Evolutionary conservation across 2,888 invertebrate genomes (phyloP), one percentile per base, ranked within the genome.

Genomic region (Julus scandinavius): DNA sequence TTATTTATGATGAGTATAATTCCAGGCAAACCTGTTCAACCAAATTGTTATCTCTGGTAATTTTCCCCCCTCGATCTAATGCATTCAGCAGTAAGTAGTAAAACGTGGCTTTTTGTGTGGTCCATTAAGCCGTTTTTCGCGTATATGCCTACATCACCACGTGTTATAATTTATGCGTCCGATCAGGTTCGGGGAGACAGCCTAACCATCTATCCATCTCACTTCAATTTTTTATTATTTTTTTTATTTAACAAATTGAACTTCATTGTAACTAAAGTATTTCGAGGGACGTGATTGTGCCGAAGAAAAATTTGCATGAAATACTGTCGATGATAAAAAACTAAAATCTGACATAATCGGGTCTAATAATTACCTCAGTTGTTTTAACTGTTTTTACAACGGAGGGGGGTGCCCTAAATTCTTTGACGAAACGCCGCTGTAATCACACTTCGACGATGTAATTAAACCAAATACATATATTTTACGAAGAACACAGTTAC

Each of bases 71-170:
- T 20, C 63, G 20, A 63, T 63, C 72, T 45, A 45, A n/a, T 29
- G 29, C 29, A 29, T 29, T 0, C 29, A 29, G 29, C 29, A 72
- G 29, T 72, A 72, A 72, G 72, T 72, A 72, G 72, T n/a, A 72
- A 72, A 72, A 29, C 72, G 72, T 72, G 72, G 72, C 72, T 72
- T 72, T 38, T 72, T 72, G 72, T 72, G 72, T 72, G 72, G 72
- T 72, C 72, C 72, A 72, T 72, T 72, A 72, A 72, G 29, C 29
- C n/a, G 72, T n/a, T 72, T 72, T 72, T 72, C 9, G 72, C 72
- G 7, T 45, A 29, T 54, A 72, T 72, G 72, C 58, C 15, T 63
- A n/a, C n/a, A n/a, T 6, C 58, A 63, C 58, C 58, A 63, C 58
- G 58, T n/a, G 0, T 3, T 29, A 72, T 72, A 72, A 72, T 72